A percentile compares a stretch with the other conserved stretches of the same genome.
Conservation (phyloP, 2,113 vertebrate genomes). For the Zingel zingel region DNA sequence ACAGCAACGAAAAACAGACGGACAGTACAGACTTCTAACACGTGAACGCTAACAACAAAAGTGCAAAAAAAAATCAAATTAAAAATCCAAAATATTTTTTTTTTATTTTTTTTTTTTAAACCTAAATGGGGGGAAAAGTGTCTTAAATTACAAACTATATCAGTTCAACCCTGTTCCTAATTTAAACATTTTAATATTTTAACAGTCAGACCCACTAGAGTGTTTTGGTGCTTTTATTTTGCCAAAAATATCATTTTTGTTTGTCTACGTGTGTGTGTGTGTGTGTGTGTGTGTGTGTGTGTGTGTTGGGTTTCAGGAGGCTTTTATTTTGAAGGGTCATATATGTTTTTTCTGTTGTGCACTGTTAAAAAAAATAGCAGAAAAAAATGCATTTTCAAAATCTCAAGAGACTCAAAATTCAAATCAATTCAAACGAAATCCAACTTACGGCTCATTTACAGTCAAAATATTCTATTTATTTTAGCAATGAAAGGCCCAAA, state of each 20-base stretch:
- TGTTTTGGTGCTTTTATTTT: constrained; percentile 32
- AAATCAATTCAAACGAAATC: background rate
- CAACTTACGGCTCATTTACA: background rate
- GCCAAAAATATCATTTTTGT: too few species aligned
- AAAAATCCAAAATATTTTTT: too few species aligned
- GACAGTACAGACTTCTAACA: constrained; percentile 64
- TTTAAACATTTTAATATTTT: background rate
- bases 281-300: constrained; percentile 10
- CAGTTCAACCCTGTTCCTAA: background rate
- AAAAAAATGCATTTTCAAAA: background rate
- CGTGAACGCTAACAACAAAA: constrained; percentile 73
- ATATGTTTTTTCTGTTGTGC: background rate
- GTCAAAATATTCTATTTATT: background rate
- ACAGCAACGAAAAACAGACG: constrained; percentile 64
- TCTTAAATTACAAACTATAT: constrained; percentile 16
- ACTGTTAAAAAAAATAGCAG: background rate
- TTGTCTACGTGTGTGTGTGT: constrained; percentile 4
- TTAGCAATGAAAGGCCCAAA: background rate
- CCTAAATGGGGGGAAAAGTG: constrained; percentile 10
- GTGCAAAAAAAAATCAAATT: constrained; percentile 69
- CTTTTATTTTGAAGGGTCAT: constrained; percentile 22
- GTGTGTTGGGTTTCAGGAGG: background rate
- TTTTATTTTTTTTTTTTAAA: constrained; percentile 47
- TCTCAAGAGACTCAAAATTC: background rate
- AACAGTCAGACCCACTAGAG: background rate